Evolutionary conservation across 1,140 invertebrate species (phyloP).

Genomic region (Neodiprion pinetum): DNA sequence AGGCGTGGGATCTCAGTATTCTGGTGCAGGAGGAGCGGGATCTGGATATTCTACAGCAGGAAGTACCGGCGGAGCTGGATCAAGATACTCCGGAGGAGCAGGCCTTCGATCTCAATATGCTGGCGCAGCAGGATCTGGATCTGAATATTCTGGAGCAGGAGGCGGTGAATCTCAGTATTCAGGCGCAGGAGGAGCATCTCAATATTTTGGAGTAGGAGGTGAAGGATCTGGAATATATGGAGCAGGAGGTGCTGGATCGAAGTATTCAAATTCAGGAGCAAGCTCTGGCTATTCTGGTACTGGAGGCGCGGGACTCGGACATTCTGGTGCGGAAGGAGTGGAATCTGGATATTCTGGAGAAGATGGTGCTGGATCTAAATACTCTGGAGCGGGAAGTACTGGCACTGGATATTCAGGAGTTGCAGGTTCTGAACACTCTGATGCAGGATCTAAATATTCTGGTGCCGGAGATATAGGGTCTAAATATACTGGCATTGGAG

Average conservation of each 20-base stretch:
- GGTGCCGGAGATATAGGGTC: neutral
- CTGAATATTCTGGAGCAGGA: neutral
- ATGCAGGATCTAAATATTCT: slow-evolving; percentile 11
- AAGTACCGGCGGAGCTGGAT: neutral
- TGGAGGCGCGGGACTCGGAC: neutral
- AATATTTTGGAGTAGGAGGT: slow-evolving; percentile 15
- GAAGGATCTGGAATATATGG: slow-evolving; percentile 16
- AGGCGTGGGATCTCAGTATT: too few species aligned
- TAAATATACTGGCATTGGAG: neutral
- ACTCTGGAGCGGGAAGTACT: neutral
- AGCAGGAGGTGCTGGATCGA: slow-evolving; percentile 7
- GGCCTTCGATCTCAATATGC: neutral
- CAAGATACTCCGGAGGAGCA: neutral
- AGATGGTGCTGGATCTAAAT: neutral
- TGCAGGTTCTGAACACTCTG: neutral
- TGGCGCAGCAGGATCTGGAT: neutral
- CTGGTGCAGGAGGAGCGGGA: too few species aligned
- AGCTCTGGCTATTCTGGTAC: slow-evolving; percentile 8
- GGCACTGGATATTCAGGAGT: slow-evolving; percentile 7
- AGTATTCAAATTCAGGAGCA: neutral
- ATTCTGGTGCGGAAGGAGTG: neutral
- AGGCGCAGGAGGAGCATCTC: neutral
- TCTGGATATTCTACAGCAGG: neutral
- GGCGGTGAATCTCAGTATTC: neutral
- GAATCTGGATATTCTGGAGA: too few species aligned